These are phyloP conservation scores for Baronia brevicornis DNA, from an alignment of 2,888 invertebrate species.

Conservation along the genomic window DNA sequence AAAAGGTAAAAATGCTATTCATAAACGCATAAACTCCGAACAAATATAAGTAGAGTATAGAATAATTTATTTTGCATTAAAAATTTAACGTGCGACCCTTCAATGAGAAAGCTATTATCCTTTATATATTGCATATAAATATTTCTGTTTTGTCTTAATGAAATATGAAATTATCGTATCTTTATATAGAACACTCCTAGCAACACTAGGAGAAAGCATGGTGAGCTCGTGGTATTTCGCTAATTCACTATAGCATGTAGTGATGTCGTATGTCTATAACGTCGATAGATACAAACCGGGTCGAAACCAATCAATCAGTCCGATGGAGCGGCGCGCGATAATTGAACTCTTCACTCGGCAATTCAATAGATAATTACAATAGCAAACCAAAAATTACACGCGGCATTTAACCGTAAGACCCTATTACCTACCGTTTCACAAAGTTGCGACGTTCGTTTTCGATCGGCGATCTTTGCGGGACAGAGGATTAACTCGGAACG, in stretches of 20 bases:
- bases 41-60: no score
- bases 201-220: no score
- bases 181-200: no score
- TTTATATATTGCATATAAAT: no score
- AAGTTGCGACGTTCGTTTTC: slow-evolving; percentile 61
- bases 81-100: no score
- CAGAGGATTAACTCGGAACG: slow-evolving; percentile 64
- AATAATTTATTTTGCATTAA: no score
- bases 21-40: no score
- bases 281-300: slow-evolving; percentile 51
- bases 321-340: slow-evolving; percentile 58
- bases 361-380: slow-evolving; percentile 71
- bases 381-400: slow-evolving; percentile 73
- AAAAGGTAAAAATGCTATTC: no score
- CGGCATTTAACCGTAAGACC: slow-evolving; percentile 65
- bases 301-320: slow-evolving; percentile 68
- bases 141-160: no score
- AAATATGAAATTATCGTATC: no score
- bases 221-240: slow-evolving; percentile 39
- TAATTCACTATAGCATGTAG: slow-evolving; percentile 49
- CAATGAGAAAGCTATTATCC: no score
- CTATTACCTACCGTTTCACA: slow-evolving; percentile 65
- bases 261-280: slow-evolving; percentile 48
- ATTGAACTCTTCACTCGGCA: slow-evolving; percentile 68
- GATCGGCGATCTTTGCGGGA: slow-evolving; percentile 65